These are phyloP conservation scores for Micromussa lordhowensis DNA, from an alignment of 92 coral and sea anemone species.

Conservation along the genomic window DNA sequence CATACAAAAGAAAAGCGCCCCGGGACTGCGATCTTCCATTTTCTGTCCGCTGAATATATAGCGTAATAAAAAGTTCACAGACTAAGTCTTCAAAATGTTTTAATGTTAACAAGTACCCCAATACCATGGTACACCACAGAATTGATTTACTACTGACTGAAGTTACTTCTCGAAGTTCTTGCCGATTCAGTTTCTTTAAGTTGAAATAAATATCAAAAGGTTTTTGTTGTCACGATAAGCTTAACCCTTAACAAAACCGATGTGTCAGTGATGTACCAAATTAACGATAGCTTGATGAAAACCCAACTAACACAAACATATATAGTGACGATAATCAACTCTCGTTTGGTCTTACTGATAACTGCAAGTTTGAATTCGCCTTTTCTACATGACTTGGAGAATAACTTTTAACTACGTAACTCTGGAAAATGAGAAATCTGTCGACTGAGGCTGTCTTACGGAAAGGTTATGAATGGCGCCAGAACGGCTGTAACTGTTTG, in stretches of 20 bases:
- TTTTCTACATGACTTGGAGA: neutral
- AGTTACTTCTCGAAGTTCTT: no score
- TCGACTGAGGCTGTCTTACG: no score
- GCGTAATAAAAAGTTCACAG: neutral
- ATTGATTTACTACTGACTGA: no score
- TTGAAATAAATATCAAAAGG: no score
- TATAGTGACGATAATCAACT: neutral
- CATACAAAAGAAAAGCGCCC: no score
- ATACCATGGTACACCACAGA: neutral
- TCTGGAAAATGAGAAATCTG: no score
- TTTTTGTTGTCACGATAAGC: no score
- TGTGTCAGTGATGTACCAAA: neutral
- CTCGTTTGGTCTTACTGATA: neutral
- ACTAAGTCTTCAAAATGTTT: neutral
- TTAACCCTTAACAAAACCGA: neutral
- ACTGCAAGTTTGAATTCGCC: neutral
- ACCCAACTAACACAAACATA: neutral
- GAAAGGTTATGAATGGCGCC: neutral
- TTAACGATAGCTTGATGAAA: neutral
- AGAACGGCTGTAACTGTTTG: neutral
- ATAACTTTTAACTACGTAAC: neutral
- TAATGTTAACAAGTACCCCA: neutral
- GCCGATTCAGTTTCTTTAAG: no score
- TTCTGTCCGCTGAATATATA: no score
- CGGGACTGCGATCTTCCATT: no score